Percentiles rank a stretch among this genome's conserved stretches.
phyloP scores from a whole-genome alignment of 1,140 invertebrate species.

The Antheraea mylitta region DNA sequence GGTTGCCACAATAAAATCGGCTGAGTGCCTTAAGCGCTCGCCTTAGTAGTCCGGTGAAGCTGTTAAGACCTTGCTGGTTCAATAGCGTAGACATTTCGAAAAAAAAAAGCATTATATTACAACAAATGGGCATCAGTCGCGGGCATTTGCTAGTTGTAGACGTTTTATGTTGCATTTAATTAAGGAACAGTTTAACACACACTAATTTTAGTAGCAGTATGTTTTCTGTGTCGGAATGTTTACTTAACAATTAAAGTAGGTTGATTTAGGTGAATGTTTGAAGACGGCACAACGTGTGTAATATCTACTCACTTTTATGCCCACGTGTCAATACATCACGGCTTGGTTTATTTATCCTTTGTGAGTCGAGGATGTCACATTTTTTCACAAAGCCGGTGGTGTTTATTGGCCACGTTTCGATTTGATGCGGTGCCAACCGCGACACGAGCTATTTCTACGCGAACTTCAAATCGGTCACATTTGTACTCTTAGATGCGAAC shows the following conservation, averaged over 20 bases:
- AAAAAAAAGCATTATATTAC: no score
- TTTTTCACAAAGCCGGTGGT: constrained; percentile 47
- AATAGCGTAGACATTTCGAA: no score
- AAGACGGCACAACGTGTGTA: constrained; percentile 27
- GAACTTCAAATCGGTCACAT: constrained; percentile 33
- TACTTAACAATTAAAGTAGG: constrained; percentile 33
- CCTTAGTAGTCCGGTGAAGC: no score
- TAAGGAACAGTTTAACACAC: neutral
- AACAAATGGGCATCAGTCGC: no score
- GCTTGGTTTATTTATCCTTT: constrained; percentile 45
- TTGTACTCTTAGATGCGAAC: constrained; percentile 5
- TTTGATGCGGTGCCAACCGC: constrained; percentile 60
- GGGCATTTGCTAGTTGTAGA: no score
- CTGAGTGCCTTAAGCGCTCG: no score
- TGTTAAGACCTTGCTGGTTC: no score
- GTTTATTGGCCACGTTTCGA: constrained; percentile 42
- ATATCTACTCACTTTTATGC: constrained; percentile 29
- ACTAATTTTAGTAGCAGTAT: constrained; percentile 16
- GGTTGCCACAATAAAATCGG: no score
- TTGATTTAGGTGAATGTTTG: constrained; percentile 53
- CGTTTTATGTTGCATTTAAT: neutral
- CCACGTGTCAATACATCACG: constrained; percentile 32
- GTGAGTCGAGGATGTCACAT: constrained; percentile 39
- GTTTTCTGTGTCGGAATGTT: constrained; percentile 20
- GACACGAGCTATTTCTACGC: constrained; percentile 59